Evolutionary conservation across 2,888 invertebrate genomes (phyloP).

Genomic region (Bombylius major): DNA sequence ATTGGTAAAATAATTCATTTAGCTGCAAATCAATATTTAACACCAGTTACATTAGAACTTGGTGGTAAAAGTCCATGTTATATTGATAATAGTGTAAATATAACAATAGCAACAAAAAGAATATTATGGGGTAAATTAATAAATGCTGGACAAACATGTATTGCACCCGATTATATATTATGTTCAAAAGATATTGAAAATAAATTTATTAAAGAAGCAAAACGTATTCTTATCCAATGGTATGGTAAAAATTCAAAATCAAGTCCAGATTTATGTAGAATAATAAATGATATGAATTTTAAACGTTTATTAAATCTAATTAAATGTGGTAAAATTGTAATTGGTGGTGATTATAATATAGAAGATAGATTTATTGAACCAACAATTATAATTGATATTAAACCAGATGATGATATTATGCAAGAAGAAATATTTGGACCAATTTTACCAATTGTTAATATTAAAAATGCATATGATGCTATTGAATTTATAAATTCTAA

Average conservation of each 20-base stretch:
- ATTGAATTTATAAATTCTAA: constrained; percentile 72
- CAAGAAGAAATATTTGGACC: constrained; percentile 96
- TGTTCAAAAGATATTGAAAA: constrained; percentile 67
- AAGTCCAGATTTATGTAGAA: constrained; percentile 74
- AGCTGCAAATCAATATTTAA: constrained; percentile 82
- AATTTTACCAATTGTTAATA: constrained; percentile 75
- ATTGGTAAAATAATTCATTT: constrained; percentile 80
- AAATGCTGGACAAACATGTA: constrained; percentile 91
- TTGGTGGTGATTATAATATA: constrained; percentile 69
- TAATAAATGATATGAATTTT: constrained; percentile 52
- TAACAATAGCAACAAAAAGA: constrained; percentile 63
- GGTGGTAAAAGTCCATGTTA: constrained; percentile 88
- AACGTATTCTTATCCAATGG: constrained; percentile 60
- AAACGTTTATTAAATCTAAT: constrained; percentile 64
- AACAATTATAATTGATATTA: constrained; percentile 66
- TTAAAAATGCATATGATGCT: constrained; percentile 79
- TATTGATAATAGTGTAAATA: constrained; percentile 70
- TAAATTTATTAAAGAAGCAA: constrained; percentile 52
- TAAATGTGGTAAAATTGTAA: constrained; percentile 55
- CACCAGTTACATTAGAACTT: constrained; percentile 86
- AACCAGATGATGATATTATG: constrained; percentile 61
- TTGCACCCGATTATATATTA: constrained; percentile 89
- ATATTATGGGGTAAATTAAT: constrained; percentile 90
- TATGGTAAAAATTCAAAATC: constrained; percentile 69
- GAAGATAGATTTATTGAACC: constrained; percentile 72